Evolutionary conservation across 2,797 vertebrate species (phyloP).

Genomic region (Peromyscus attwateri): DNA sequence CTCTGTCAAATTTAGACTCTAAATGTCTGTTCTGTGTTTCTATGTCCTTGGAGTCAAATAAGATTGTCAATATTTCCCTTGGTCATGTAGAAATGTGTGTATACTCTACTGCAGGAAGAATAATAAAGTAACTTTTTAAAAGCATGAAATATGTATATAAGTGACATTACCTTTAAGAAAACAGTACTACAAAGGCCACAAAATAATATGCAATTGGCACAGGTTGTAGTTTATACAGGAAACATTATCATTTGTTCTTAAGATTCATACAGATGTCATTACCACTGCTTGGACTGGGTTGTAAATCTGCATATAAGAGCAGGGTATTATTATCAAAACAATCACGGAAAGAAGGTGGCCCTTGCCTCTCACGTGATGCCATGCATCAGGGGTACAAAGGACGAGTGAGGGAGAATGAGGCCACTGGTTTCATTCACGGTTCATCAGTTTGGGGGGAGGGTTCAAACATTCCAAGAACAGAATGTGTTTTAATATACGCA

Average conservation of each 20-base stretch:
- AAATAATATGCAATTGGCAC: not conserved
- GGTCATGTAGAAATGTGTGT: not conserved
- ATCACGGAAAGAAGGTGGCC: not conserved
- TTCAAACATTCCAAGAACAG: not conserved
- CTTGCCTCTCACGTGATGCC: not conserved
- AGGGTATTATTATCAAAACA: conserved; percentile 70
- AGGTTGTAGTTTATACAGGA: not conserved
- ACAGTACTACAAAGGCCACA: not conserved
- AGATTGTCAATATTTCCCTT: not conserved
- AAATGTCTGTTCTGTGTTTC: not conserved
- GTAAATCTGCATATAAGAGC: conserved; percentile 57
- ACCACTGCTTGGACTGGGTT: conserved; percentile 67
- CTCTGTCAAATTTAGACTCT: not conserved
- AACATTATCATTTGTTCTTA: conserved; percentile 5
- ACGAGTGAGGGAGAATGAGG: conserved; percentile 39
- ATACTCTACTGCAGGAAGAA: not conserved
- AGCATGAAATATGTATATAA: not conserved
- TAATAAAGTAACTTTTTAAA: not conserved
- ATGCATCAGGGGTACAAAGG: not conserved
- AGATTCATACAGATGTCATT: conserved; percentile 62
- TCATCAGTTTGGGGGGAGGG: not conserved
- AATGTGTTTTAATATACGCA: not conserved
- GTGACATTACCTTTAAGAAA: not conserved
- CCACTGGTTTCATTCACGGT: not conserved
- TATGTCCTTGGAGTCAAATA: not conserved